phyloP scores from a whole-genome alignment of 92 coral and sea anemone genomes.

The Porites divaricata region DNA sequence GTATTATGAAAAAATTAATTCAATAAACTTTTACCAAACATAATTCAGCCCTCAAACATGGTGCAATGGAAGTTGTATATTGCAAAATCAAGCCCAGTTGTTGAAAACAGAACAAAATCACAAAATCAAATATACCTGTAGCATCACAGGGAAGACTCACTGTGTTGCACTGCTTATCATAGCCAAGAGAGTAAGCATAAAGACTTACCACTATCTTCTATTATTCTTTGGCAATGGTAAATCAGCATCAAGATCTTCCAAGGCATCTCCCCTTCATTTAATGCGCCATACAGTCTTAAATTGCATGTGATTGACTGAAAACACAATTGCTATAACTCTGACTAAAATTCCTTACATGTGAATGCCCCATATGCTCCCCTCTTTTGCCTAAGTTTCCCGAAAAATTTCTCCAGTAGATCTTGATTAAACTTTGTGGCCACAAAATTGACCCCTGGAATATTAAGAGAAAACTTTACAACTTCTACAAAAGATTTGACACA shows the following conservation, averaged over 20 bases:
- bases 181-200: too few species aligned
- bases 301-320: conserved; percentile 34
- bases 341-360: conserved; percentile 47
- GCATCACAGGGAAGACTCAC: too few species aligned
- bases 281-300: conserved; percentile 40
- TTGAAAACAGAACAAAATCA: too few species aligned
- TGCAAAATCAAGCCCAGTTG: too few species aligned
- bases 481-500: conserved; percentile 61
- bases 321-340: conserved; percentile 39
- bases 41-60: too few species aligned
- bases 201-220: too few species aligned
- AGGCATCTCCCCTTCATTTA: conserved; percentile 32
- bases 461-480: conserved; percentile 44
- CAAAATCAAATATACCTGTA: too few species aligned
- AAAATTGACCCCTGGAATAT: conserved; percentile 48
- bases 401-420: conserved; percentile 58
- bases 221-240: neutral
- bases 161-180: too few species aligned
- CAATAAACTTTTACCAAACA: too few species aligned
- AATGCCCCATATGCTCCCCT: conserved; percentile 66
- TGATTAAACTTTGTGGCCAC: conserved; percentile 62
- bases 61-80: too few species aligned
- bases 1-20: too few species aligned
- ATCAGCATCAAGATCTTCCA: conserved; percentile 15
- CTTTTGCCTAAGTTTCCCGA: conserved; percentile 59